Percentiles rank a stretch among this genome's conserved stretches.
Conservation (phyloP, 1,140 invertebrate genomes). For the Daktulosphaira vitifoliae region DNA sequence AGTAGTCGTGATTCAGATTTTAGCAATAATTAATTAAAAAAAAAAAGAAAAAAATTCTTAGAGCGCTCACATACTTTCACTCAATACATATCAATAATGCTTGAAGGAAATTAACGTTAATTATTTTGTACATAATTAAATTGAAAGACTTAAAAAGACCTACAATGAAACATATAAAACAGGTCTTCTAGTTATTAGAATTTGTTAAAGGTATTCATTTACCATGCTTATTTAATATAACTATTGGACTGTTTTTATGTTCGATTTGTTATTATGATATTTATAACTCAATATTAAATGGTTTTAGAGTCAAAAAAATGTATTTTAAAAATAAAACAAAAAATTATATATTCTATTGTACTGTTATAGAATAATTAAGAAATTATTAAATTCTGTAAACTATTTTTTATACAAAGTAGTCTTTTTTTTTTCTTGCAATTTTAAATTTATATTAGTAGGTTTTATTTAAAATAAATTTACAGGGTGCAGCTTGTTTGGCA, state of each 20-base stretch:
- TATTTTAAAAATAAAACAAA: constrained; percentile 10
- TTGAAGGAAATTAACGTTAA: constrained; percentile 21
- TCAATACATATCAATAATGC: constrained; percentile 32
- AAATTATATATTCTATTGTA: not conserved
- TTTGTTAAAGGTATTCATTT: not conserved
- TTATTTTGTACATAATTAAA: not conserved
- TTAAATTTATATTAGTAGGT: constrained; percentile 17
- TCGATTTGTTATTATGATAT: too few species aligned
- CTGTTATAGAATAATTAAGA: not conserved
- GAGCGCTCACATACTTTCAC: constrained; percentile 30
- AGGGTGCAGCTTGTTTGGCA: constrained; percentile 32
- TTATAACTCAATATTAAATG: not conserved
- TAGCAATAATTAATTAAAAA: constrained; percentile 28
- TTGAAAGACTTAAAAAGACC: too few species aligned
- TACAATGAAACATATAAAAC: too few species aligned
- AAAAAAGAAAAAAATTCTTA: constrained; percentile 26
- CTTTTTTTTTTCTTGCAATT: constrained; percentile 24
- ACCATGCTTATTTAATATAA: too few species aligned
- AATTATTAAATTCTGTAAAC: constrained; percentile 24
- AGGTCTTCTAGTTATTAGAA: too few species aligned
- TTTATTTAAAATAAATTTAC: constrained; percentile 27
- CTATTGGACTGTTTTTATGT: too few species aligned
- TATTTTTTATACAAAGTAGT: constrained; percentile 32
- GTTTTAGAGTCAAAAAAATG: not conserved
- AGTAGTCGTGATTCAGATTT: constrained; percentile 2